Base-by-base conservation (phyloP, 2,888 invertebrate species). In the Ypsolopha sequella region DNA sequence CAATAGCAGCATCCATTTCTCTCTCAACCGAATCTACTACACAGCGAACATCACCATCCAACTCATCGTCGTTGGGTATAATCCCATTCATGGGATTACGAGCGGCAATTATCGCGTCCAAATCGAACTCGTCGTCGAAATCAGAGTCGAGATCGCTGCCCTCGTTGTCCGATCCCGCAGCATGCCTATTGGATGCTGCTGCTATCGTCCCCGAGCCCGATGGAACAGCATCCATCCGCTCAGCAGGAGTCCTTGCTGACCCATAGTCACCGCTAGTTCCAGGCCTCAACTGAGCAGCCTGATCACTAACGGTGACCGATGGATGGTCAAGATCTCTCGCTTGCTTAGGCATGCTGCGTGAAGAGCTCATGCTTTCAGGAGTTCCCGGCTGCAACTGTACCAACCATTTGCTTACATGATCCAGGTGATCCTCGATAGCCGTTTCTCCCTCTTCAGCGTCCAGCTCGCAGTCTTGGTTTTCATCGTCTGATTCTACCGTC, bases 1-100 rank as follows among this genome's bases (percentile, higher is more conserved):
- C 50, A 41, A 45, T n/a, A 11, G 48, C 60, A 7, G 58, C 60
- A 50, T 62, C 60, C 51, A 62, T 60, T 24, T 13, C 44, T 9
- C 24, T 14, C 7, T 7, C 14, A 8, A 24, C 44, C 14, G 6
- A 24, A 24, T 13, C 8, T 44, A 44, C 24, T 7, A 14, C 7
- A 24, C 24, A 24, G 24, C 44, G 44, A 10, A 10, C 9, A 10
- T 24, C 7, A 8, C 10, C 7, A 44, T 13, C 24, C 10, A 44
- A 24, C 44, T 44, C 44, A 24, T 24, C 24, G 44, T 44, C 44
- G 44, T 44, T 24, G 2, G 44, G 44, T 24, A 44, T 44, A 24
- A 8, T 24, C 44, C 14, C 7, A 44, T 8, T 7, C 24, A 24
- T 24, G 24, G 24, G 24, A 24, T 24, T 24, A 24, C 24, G 24